A percentile compares a stretch with the other conserved stretches of the same genome.
Conservation (phyloP, 2,888 invertebrate genomes). For the Herminia tarsipennalis region DNA sequence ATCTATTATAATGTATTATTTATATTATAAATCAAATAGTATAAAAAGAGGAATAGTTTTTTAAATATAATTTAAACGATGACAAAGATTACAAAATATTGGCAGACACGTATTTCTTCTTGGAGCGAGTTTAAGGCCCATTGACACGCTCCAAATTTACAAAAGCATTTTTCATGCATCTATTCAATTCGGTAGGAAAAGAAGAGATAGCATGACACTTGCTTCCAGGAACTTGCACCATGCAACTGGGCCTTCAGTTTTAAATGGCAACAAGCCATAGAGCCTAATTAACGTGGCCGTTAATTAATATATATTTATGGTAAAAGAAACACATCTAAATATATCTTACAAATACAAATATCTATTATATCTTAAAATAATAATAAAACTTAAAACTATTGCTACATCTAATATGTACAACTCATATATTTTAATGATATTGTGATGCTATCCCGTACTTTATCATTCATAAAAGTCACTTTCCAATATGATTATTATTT, state of each 20-base stretch:
- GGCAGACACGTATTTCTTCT: neutral
- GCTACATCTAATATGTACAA: slow-evolving; percentile 75
- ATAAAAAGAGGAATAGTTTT: neutral
- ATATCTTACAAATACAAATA: slow-evolving; percentile 76
- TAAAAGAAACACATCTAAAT: slow-evolving; percentile 79
- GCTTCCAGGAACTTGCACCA: neutral
- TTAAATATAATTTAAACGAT: neutral
- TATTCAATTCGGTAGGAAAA: too few relatives aligned
- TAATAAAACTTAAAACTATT: slow-evolving; percentile 64
- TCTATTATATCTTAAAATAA: slow-evolving; percentile 65
- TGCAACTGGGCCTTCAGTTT: neutral
- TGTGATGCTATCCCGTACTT: slow-evolving; percentile 49
- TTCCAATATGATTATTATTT: too few relatives aligned
- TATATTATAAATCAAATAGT: neutral
- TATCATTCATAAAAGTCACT: slow-evolving; percentile 31
- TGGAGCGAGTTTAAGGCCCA: too few relatives aligned
- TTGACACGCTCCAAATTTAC: too few relatives aligned
- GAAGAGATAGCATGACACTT: too few relatives aligned
- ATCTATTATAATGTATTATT: too few relatives aligned
- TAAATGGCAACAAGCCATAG: neutral
- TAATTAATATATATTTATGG: slow-evolving; percentile 47
- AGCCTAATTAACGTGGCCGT: slow-evolving; percentile 40
- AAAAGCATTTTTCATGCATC: too few relatives aligned
- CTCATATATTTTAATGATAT: slow-evolving; percentile 53
- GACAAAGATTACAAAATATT: neutral